Conservation (phyloP, 2,888 invertebrate species). For the Epistrophe eligans region DNA sequence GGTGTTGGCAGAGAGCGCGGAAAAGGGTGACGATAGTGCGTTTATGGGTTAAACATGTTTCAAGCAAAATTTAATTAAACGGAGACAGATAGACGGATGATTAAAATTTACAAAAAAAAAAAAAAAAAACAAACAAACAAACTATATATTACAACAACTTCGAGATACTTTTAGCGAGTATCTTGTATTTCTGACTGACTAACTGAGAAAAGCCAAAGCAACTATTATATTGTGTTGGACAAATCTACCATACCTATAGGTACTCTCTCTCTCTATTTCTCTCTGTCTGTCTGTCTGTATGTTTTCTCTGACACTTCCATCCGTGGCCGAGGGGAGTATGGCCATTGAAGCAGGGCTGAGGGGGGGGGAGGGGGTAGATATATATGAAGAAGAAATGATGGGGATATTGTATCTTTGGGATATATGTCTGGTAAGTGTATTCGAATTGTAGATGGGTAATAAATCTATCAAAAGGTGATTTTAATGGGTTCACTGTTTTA, state of each 20-base stretch:
- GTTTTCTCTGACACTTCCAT: slow-evolving; percentile 34
- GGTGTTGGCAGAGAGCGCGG: neutral
- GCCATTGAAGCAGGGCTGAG: neutral
- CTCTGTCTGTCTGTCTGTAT: neutral
- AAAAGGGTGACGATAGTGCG: slow-evolving; percentile 69
- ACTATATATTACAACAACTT: slow-evolving; percentile 25
- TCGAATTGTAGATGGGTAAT: slow-evolving; percentile 79
- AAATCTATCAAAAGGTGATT: slow-evolving; percentile 82
- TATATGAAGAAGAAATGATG: slow-evolving; percentile 38
- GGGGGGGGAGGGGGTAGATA: neutral
- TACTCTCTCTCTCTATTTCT: slow-evolving; percentile 3
- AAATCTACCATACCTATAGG: slow-evolving; percentile 60
- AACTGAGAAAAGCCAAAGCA: slow-evolving; percentile 44
- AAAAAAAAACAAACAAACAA: slow-evolving; percentile 11
- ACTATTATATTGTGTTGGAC: slow-evolving; percentile 69
- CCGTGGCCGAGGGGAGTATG: slow-evolving; percentile 27
- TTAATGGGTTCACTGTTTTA: slow-evolving; percentile 76
- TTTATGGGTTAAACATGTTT: slow-evolving; percentile 75
- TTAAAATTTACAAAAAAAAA: slow-evolving; percentile 55
- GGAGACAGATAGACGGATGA: slow-evolving; percentile 78
- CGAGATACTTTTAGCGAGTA: slow-evolving; percentile 55
- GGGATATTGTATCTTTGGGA: slow-evolving; percentile 48
- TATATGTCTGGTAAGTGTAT: slow-evolving; percentile 75
- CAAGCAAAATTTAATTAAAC: slow-evolving; percentile 79
- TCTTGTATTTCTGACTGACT: slow-evolving; percentile 19